Evolutionary conservation across 2,888 invertebrate species (phyloP).

Genomic region (Unio pictorum): DNA sequence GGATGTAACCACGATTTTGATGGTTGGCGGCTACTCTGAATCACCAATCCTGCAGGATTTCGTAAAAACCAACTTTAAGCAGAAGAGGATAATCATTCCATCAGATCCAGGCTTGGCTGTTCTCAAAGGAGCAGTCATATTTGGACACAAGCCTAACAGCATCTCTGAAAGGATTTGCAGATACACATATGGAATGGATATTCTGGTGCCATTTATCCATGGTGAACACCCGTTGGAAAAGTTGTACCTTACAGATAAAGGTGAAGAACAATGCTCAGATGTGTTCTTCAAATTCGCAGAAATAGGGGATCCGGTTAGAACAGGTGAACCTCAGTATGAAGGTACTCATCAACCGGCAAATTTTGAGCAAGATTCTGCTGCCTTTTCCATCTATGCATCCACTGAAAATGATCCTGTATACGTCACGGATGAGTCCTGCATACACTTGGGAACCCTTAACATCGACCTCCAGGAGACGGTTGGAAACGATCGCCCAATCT

Average conservation of each 20-base stretch:
- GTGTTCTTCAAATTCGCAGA: constrained; percentile 30
- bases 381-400: constrained; percentile 26
- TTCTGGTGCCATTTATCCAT: constrained; percentile 15
- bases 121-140: constrained; percentile 39
- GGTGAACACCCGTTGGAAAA: constrained; percentile 24
- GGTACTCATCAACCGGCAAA: constrained; percentile 19
- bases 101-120: constrained; percentile 34
- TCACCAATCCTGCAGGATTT: constrained; percentile 29
- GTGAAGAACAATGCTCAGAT: constrained; percentile 17
- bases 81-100: constrained; percentile 34
- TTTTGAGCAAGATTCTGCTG: constrained; percentile 8
- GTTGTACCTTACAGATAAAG: constrained; percentile 10
- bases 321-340: constrained; percentile 21
- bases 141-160: constrained; percentile 32
- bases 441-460: constrained; percentile 20
- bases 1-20: constrained; percentile 31
- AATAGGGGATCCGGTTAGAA: constrained; percentile 20
- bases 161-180: constrained; percentile 24
- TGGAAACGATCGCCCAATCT: constrained; percentile 16
- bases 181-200: constrained; percentile 30
- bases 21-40: constrained; percentile 44
- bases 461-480: constrained; percentile 12
- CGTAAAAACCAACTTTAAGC: constrained; percentile 17
- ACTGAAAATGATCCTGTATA: constrained; percentile 21
- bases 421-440: constrained; percentile 22